Base-by-base conservation (phyloP, 2,797 vertebrate genomes). In the Euphonia xanthogaster region DNA sequence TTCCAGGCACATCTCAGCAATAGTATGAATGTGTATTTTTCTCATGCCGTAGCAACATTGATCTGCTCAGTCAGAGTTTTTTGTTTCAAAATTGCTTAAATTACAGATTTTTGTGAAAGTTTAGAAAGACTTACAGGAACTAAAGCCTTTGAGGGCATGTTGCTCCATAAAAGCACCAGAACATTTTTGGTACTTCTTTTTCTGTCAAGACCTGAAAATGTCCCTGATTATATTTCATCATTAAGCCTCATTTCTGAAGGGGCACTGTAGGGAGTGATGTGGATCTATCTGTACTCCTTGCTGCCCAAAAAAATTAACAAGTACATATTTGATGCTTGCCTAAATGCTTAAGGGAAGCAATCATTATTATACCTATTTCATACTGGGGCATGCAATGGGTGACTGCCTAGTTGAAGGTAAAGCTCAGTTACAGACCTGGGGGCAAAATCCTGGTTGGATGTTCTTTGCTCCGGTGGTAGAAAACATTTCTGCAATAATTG, bases 401-500 rank as follows among this genome's bases (percentile, higher is more conserved):
- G 82, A 81, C 39, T 63, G 4, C 33, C 40, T 72, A 57, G 44
- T 51, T 35, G 17, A 77, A 84, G 15, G 14, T 27, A 25, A 84
- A 75, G 45, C 42, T 72, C n/a, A 86, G 9, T 65, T 73, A 39
- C 27, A 61, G 40, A 58, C 6, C 16, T 68, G 57, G 28, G 13
- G 92, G 48, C 22, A 79, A 75, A 93, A 58, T 84, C 42, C 61
- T 79, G n/a, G 12, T 54, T 60, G 27, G 17, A 10, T 76, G 16
- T 30, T 20, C 35, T 76, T 73, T 90, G 21, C 33, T 87, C 22
- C 35, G 55, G 16, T 5, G 23, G 24, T 25, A 71, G 58, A 93
- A 80, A 87, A 74, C 19, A 65, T 55, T 85, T 95, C 44, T 82
- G 53, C 87, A 93, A 55, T 88, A 93, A 88, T 88, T 96, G 94